A percentile compares a stretch with the other conserved stretches of the same genome.
These are phyloP conservation scores for Parotia lawesii DNA, from an alignment of 2,113 vertebrate genomes.

Conservation along the genomic window DNA sequence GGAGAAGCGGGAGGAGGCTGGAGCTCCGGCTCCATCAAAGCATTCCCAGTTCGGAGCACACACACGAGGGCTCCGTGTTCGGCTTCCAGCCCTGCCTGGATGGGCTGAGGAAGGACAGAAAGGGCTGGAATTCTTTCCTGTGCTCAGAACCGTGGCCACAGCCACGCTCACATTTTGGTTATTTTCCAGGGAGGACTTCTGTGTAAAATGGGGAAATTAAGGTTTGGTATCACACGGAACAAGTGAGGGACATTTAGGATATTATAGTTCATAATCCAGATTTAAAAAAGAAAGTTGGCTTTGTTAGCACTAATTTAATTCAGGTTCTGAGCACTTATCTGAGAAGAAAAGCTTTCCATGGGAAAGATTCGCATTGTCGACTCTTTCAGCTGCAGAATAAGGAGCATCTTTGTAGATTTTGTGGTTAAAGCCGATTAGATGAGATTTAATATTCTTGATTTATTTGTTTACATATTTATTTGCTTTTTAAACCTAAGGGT, in stretches of 20 bases:
- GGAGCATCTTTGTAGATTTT: not conserved
- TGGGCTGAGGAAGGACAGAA: not conserved
- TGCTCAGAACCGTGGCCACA: no score
- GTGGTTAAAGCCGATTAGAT: constrained; percentile 47
- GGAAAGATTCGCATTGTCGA: fast-evolving
- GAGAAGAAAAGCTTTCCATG: not conserved
- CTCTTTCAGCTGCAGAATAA: constrained; percentile 5
- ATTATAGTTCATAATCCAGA: not conserved
- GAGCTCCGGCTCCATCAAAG: not conserved
- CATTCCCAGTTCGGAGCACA: not conserved
- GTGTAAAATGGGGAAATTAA: not conserved
- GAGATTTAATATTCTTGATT: constrained; percentile 59
- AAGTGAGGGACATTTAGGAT: not conserved
- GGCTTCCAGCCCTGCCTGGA: not conserved
- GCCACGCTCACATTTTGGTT: fast-evolving
- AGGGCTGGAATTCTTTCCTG: not conserved
- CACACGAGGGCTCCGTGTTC: fast-evolving
- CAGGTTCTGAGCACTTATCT: not conserved
- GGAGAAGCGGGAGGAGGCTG: not conserved
- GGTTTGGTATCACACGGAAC: not conserved
- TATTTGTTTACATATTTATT: constrained; percentile 61
- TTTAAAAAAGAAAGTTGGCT: not conserved
- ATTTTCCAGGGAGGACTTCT: not conserved
- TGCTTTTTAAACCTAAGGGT: constrained; percentile 53
- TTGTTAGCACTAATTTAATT: not conserved